phyloP scores from a whole-genome alignment of 2,113 vertebrate species.

The Paradoxurus hermaphroditus region DNA sequence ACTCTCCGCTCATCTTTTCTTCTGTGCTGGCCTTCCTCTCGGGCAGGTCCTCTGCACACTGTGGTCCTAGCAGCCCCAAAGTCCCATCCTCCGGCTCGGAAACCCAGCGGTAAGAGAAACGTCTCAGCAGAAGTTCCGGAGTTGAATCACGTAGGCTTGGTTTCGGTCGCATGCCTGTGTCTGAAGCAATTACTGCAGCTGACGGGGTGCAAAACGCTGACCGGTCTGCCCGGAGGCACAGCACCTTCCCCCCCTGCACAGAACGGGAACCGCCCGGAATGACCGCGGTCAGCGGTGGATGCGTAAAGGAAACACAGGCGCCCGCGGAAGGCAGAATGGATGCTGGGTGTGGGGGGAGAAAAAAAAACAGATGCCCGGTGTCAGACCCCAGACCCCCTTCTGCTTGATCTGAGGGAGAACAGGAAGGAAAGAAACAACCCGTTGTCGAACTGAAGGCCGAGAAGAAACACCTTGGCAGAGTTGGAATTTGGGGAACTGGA shows the following conservation, averaged over 20 bases:
- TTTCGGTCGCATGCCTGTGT: neutral
- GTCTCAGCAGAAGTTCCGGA: neutral
- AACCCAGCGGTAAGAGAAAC: neutral
- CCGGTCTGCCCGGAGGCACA: neutral
- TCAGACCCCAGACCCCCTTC: neutral
- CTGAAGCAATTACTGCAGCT: neutral
- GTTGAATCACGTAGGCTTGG: neutral
- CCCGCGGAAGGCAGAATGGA: neutral
- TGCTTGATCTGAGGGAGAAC: neutral
- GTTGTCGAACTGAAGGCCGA: neutral
- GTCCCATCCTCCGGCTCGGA: neutral
- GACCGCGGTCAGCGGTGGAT: too few relatives aligned
- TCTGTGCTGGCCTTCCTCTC: neutral
- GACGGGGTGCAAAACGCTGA: neutral
- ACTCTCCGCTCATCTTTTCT: neutral
- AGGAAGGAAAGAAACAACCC: neutral
- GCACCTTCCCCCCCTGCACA: fast-evolving
- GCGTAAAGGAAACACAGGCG: neutral
- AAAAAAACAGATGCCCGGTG: neutral
- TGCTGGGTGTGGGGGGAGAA: neutral
- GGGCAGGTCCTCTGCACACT: neutral
- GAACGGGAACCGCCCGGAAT: neutral
- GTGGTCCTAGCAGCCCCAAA: neutral
- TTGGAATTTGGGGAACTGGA: neutral
- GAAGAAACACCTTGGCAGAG: neutral